Conservation (phyloP, 2,113 vertebrate genomes). For the Lagopus leucura region DNA sequence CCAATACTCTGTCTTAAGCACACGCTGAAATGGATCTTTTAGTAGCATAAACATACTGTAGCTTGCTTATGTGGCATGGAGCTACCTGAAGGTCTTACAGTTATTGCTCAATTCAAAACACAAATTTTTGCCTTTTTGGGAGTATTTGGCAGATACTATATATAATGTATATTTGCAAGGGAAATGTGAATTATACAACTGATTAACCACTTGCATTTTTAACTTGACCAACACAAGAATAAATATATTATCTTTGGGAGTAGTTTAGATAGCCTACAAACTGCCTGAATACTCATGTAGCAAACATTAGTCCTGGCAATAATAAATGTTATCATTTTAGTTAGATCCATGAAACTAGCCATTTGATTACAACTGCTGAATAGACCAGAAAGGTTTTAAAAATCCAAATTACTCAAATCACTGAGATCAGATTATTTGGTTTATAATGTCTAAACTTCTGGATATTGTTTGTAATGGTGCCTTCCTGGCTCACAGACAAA, state of each 20-base stretch:
- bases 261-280: not conserved
- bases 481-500: not conserved
- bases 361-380: not conserved
- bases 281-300: not conserved
- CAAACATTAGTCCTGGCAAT: not conserved
- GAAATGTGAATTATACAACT: not conserved
- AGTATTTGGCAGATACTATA: not conserved
- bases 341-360: not conserved
- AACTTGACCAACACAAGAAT: not conserved
- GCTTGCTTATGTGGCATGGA: not conserved
- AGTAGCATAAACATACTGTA: not conserved
- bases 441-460: not conserved
- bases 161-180: not conserved
- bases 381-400: not conserved
- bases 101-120: not conserved
- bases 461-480: not conserved
- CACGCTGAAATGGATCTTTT: not conserved
- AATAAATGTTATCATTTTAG: not conserved
- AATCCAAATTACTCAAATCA: not conserved
- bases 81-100: not conserved
- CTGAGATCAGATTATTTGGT: not conserved
- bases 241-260: not conserved
- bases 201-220: not conserved
- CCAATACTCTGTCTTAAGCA: not conserved
- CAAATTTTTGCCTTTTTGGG: not conserved